Conservation (phyloP, 2,888 invertebrate species). For the Cremastinae sp. region DNA sequence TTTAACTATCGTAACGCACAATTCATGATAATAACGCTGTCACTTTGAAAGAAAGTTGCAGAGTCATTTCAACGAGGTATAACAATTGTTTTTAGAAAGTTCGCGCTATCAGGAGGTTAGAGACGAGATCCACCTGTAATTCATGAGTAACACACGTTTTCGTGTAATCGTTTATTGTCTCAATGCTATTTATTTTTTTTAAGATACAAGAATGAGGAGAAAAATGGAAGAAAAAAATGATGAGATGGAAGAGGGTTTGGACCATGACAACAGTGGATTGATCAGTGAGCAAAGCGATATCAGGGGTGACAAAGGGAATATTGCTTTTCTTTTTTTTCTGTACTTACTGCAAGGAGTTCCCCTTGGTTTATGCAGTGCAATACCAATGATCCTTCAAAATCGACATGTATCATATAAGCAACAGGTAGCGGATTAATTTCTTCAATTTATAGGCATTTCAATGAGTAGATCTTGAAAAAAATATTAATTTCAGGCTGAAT, state of each 20-base stretch:
- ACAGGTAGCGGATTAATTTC: constrained; percentile 83
- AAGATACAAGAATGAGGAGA: constrained; percentile 62
- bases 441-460: not conserved
- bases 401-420: constrained; percentile 95
- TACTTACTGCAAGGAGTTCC: constrained; percentile 98
- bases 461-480: too few species aligned
- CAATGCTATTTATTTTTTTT: too few species aligned
- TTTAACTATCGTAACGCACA: not conserved
- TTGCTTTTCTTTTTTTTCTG: constrained; percentile 92
- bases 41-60: not conserved
- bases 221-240: constrained; percentile 59
- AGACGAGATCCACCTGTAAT: constrained; percentile 5
- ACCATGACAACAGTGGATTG: constrained; percentile 37
- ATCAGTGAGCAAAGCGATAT: constrained; percentile 71
- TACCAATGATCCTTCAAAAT: constrained; percentile 97
- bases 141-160: not conserved
- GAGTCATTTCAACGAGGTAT: not conserved
- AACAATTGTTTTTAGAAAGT: too few species aligned
- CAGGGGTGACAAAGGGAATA: constrained; percentile 88
- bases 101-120: too few species aligned
- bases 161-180: not conserved
- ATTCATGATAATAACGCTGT: not conserved
- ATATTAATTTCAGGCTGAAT: constrained; percentile 85
- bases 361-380: constrained; percentile 94
- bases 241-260: constrained; percentile 58